Evolutionary conservation across 2,113 vertebrate species (phyloP).

Genomic region (Rhinopithecus roxellana): DNA sequence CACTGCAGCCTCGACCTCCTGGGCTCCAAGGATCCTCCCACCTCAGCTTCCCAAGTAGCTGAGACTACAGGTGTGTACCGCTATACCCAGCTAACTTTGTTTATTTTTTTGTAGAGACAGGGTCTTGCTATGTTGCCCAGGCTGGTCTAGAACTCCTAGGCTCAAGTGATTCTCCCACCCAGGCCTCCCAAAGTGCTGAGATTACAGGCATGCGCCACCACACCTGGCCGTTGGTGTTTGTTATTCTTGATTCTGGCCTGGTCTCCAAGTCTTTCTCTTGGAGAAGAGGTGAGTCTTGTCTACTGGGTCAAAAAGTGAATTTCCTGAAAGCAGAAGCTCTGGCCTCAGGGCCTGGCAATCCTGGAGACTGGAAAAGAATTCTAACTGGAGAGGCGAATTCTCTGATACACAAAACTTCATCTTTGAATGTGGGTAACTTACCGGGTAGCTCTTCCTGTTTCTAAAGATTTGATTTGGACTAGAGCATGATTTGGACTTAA

Average conservation of each 20-base stretch:
- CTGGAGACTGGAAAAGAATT: background rate
- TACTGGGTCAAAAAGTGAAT: background rate
- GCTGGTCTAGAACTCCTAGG: too few species aligned
- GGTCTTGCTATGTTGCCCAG: too few species aligned
- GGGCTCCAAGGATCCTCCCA: too few species aligned
- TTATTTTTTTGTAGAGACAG: too few species aligned
- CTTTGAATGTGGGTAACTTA: background rate
- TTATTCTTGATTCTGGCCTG: background rate
- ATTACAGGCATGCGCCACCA: too few species aligned
- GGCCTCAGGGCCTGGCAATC: background rate
- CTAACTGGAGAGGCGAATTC: background rate
- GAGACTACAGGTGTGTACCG: too few species aligned
- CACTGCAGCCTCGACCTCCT: too few species aligned
- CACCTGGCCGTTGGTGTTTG: too few species aligned
- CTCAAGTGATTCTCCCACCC: too few species aligned
- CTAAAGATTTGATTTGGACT: conserved; percentile 18
- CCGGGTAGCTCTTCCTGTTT: background rate
- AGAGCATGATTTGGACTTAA: background rate
- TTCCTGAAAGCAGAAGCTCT: background rate
- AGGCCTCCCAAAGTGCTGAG: too few species aligned
- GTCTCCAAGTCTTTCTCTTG: background rate
- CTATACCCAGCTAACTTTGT: too few species aligned
- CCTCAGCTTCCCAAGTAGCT: too few species aligned
- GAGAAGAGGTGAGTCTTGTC: background rate
- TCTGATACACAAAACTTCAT: background rate